Base-by-base conservation (phyloP, 1,140 invertebrate genomes). In the Himalopsyche phryganea region DNA sequence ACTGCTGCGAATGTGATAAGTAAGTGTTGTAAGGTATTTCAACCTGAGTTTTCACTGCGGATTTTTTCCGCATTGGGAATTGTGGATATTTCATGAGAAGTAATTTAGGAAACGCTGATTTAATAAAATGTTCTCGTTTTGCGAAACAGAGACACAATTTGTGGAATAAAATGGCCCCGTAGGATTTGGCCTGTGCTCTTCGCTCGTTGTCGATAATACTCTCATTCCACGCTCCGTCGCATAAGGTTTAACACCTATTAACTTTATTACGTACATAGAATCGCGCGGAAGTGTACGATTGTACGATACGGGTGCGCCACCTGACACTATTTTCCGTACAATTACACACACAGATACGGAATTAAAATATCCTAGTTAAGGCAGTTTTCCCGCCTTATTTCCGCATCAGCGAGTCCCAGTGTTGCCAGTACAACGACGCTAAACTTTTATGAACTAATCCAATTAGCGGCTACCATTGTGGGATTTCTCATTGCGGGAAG, bases 391-490 rank as follows among this genome's bases (percentile, higher is more conserved):
- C 40, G 17, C 23, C 28, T 51, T 46, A 15, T 23, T 53, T 53
- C 41, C 23, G 13, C 35, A 45, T 51, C 50, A 33, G n/a, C 50
- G 36, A 51, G 10, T n/a, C n/a, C n/a, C n/a, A n/a, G 23, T 28
- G 23, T 28, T 28, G 23, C 23, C 23, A 28, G 23, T 9, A 28
- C 23, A 28, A 28, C 35, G 35, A 17, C 50, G 50, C 20, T 53
- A 53, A 62, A 62, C 54, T 62, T 62, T 62, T 52, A 56, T 52
- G 50, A 62, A 62, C 50, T 62, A 62, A 62, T 62, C 55, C 60
- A 62, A 62, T 62, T 62, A 62, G 60, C 54, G 55, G 55, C 50
- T 50, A 50, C 60, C 60, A 58, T 62, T 58, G 54, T 54, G 54
- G 55, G 55, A 58, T 54, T 58, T 54, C 60, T 58, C 60, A 57